phyloP scores from a whole-genome alignment of 1,140 invertebrate genomes.

The Drosophila tani region DNA sequence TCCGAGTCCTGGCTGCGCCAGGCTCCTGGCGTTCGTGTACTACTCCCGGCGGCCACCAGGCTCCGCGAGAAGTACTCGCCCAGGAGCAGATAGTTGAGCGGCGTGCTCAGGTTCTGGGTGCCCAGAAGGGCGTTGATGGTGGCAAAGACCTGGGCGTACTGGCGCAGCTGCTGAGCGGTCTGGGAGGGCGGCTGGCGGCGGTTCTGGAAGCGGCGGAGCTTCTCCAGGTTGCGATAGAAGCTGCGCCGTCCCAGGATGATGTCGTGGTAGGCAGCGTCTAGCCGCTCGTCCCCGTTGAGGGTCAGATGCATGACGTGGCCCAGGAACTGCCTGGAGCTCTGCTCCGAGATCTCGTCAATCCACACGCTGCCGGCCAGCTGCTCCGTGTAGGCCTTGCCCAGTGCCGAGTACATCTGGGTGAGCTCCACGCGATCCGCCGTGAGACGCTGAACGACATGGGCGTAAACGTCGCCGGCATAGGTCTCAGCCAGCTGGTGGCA shows the following conservation, averaged over 20 bases:
- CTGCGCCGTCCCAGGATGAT: constrained; percentile 59
- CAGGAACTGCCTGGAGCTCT: constrained; percentile 65
- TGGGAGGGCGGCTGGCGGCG: constrained; percentile 7
- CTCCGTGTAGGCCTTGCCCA: constrained; percentile 61
- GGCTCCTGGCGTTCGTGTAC: constrained; percentile 62
- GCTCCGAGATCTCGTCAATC: constrained; percentile 79
- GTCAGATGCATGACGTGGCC: constrained; percentile 67
- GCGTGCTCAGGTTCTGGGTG: constrained; percentile 58
- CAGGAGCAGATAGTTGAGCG: constrained; percentile 65
- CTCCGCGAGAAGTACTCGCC: constrained; percentile 65
- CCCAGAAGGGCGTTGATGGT: constrained; percentile 56
- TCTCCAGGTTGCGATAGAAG: constrained; percentile 79
- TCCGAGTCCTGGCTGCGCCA: constrained; percentile 81
- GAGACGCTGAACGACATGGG: constrained; percentile 64
- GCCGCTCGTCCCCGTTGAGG: constrained; percentile 65
- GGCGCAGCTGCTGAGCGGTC: constrained; percentile 29
- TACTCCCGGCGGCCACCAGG: constrained; percentile 72
- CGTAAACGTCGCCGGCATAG: constrained; percentile 67
- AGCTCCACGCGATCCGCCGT: constrained; percentile 59
- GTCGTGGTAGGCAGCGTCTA: constrained; percentile 56
- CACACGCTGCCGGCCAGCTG: constrained; percentile 60
- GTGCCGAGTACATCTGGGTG: constrained; percentile 66
- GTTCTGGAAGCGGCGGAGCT: constrained; percentile 57
- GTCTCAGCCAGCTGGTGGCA: constrained; percentile 66
- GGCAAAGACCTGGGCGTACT: constrained; percentile 60